Conservation (phyloP, 64 coral and sea anemone species). For the Astreopora myriophthalma region DNA sequence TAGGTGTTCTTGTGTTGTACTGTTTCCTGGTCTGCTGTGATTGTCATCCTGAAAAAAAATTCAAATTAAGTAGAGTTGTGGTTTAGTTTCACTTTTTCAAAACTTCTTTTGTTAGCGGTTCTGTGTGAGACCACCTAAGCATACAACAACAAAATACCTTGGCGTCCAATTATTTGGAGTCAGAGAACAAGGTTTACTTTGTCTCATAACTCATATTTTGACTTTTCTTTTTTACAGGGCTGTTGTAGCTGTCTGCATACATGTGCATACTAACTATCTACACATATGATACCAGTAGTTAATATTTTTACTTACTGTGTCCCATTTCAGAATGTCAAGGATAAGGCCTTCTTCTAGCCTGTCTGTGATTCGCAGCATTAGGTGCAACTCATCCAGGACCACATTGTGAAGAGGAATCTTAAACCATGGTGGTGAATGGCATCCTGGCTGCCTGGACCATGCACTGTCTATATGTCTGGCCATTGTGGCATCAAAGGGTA, state of each 20-base stretch:
- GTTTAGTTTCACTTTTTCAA: no score
- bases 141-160: no score
- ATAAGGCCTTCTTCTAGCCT: constrained; percentile 17
- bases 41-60: constrained; percentile 8
- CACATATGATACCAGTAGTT: background rate
- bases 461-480: no score
- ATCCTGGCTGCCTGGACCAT: constrained; percentile 56
- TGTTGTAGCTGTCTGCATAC: no score
- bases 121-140: background rate
- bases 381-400: constrained; percentile 30
- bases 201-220: no score
- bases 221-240: no score
- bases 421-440: background rate
- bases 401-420: background rate
- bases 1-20: background rate
- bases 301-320: constrained; percentile 9
- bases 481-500: background rate
- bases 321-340: constrained; percentile 20
- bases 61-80: background rate
- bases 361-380: constrained; percentile 28
- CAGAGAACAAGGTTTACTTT: no score
- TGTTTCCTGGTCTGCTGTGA: background rate
- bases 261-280: no score
- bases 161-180: no score
- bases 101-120: background rate